Percentiles rank a stretch among this genome's conserved stretches.
These are phyloP conservation scores for Margarornis squamiger DNA, from an alignment of 2,797 vertebrate genomes.

Conservation along the genomic window DNA sequence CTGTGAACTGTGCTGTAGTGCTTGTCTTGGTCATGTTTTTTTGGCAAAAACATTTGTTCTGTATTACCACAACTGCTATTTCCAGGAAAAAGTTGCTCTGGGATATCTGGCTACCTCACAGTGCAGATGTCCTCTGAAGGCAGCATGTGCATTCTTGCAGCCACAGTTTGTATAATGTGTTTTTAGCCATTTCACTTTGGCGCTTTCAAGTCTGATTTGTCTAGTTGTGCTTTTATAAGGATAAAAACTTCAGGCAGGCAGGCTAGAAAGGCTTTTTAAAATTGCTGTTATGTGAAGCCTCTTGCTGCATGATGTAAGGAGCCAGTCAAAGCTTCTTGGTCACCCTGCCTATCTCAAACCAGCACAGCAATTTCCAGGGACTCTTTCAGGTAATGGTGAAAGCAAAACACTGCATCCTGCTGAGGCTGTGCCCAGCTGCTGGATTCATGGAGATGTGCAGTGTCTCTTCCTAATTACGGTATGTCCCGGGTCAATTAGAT, in stretches of 20 bases:
- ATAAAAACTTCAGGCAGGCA: neutral
- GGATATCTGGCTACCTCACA: neutral
- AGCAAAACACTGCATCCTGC: neutral
- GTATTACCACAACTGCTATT: neutral
- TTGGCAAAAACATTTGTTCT: neutral
- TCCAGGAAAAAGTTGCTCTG: conserved; percentile 32
- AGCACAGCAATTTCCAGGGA: neutral
- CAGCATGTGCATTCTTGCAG: neutral
- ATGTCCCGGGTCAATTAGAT: conserved; percentile 2
- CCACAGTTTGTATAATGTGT: neutral
- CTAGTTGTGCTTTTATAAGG: neutral
- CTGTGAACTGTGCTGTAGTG: neutral
- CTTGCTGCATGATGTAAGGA: neutral
- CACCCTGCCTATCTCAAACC: neutral
- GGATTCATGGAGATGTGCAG: neutral
- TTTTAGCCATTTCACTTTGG: neutral
- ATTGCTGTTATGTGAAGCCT: neutral
- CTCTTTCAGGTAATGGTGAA: conserved; percentile 12
- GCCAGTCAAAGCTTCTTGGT: neutral
- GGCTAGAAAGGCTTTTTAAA: neutral
- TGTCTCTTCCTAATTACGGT: conserved; percentile 28
- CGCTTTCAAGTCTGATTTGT: neutral
- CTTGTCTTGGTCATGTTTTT: neutral
- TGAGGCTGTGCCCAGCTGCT: neutral
- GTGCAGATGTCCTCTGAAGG: conserved; percentile 10